Conservation (phyloP, 2,888 invertebrate species). For the Apeira syringaria region DNA sequence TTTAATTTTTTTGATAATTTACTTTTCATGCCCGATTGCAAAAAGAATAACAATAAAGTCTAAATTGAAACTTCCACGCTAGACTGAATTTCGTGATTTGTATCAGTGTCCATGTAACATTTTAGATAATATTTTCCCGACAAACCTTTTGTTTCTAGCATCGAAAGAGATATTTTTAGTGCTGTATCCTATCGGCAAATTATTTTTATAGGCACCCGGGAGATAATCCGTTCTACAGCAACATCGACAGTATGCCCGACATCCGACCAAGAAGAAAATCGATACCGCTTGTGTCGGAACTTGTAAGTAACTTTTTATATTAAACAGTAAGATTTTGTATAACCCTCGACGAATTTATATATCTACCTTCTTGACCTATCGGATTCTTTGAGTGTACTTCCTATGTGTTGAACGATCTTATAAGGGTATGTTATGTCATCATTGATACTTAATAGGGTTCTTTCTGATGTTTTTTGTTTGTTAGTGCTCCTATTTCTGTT, state of each 20-base stretch:
- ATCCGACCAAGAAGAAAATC: slow-evolving; percentile 98
- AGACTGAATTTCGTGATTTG: too few species aligned
- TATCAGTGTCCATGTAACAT: too few species aligned
- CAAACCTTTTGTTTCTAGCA: too few species aligned
- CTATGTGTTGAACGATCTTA: slow-evolving; percentile 12
- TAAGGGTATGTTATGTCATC: slow-evolving; percentile 10
- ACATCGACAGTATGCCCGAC: slow-evolving; percentile 99
- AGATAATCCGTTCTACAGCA: slow-evolving; percentile 99
- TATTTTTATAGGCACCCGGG: slow-evolving; percentile 89
- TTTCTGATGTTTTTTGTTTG: too few species aligned
- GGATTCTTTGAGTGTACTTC: slow-evolving; percentile 4
- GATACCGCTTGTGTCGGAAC: slow-evolving; percentile 98
- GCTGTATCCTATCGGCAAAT: slow-evolving; percentile 1
- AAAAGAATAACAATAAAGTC: too few species aligned
- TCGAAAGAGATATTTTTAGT: too few species aligned
- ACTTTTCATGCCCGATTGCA: too few species aligned
- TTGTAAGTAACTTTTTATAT: slow-evolving; percentile 89
- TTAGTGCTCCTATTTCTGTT: too few species aligned
- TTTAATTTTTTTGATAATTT: too few species aligned
- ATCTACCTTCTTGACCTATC: slow-evolving; percentile 62
- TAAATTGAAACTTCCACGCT: too few species aligned
- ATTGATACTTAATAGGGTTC: not conserved
- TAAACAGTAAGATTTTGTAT: slow-evolving; percentile 32
- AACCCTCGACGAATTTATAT: slow-evolving; percentile 50
- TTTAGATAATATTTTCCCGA: too few species aligned